Conservation (phyloP, 1,140 invertebrate genomes). For the Lanistes nyassanus region DNA sequence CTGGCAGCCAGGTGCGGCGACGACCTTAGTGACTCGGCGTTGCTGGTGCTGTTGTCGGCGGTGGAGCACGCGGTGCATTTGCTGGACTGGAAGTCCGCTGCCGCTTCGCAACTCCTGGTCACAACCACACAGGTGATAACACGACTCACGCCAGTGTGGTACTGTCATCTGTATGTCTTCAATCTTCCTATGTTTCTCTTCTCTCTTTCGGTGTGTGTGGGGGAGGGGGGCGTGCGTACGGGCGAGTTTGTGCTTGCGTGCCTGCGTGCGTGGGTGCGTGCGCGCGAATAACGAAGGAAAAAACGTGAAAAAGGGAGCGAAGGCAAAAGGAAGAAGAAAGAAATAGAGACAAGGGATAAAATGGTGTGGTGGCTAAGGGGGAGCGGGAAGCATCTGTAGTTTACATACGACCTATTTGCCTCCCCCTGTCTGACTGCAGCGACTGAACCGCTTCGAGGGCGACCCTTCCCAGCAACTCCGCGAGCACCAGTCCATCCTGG, state of each 20-base stretch:
- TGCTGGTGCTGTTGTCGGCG: constrained; percentile 1
- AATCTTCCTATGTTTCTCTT: too few species aligned
- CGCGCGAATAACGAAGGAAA: too few species aligned
- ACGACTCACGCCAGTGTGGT: too few species aligned
- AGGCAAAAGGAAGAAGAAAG: too few species aligned
- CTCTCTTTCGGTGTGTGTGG: too few species aligned
- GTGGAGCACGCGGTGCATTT: not conserved
- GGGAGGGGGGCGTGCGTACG: not conserved
- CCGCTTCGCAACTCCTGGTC: not conserved
- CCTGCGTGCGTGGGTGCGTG: not conserved
- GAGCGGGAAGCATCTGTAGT: too few species aligned
- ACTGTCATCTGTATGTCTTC: too few species aligned
- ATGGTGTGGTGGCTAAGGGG: too few species aligned
- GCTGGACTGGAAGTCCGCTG: not conserved
- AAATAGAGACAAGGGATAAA: too few species aligned
- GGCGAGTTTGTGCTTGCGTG: constrained; percentile 1
- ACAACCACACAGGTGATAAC: not conserved
- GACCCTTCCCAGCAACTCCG: not conserved
- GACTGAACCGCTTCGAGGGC: not conserved
- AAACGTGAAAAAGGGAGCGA: too few species aligned
- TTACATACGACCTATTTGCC: too few species aligned
- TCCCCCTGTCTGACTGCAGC: not conserved
- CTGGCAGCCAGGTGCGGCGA: constrained; percentile 4
- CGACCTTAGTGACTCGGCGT: not conserved
- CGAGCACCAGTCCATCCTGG: not conserved